A percentile compares a stretch with the other conserved stretches of the same genome.
These are phyloP conservation scores for Spodoptera littoralis DNA, from an alignment of 2,888 invertebrate genomes.

Conservation along the genomic window DNA sequence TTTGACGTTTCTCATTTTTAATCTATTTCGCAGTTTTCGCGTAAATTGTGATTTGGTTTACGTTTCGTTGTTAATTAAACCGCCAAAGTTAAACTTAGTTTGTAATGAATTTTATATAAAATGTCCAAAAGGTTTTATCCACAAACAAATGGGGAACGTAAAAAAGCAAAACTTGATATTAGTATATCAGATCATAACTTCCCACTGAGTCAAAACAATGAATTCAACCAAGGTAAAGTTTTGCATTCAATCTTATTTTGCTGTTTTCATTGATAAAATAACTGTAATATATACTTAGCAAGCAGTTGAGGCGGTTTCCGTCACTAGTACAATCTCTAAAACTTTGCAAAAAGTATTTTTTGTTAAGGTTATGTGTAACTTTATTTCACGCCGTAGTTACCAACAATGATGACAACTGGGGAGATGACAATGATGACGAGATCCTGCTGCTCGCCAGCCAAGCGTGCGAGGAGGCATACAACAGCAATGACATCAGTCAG, in stretches of 20 bases:
- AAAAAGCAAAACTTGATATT: slow-evolving; percentile 81
- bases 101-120: slow-evolving; percentile 44
- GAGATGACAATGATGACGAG: slow-evolving; percentile 85
- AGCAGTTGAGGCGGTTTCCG: neutral
- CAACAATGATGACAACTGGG: slow-evolving; percentile 74
- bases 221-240: slow-evolving; percentile 68
- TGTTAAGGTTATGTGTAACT: slow-evolving; percentile 28
- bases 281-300: neutral
- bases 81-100: slow-evolving; percentile 60
- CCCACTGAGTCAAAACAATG: slow-evolving; percentile 80
- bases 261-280: neutral
- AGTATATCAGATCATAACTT: slow-evolving; percentile 82
- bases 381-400: slow-evolving; percentile 51
- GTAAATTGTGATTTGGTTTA: neutral
- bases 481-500: slow-evolving; percentile 61
- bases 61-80: slow-evolving; percentile 29
- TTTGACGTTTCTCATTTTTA: neutral
- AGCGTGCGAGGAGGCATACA: slow-evolving; percentile 80
- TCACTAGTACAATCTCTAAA: neutral
- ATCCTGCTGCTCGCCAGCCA: slow-evolving; percentile 84
- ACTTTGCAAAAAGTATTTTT: neutral
- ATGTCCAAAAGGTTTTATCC: slow-evolving; percentile 82
- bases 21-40: neutral
- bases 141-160: slow-evolving; percentile 77
- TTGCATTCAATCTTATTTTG: neutral